phyloP scores from a whole-genome alignment of 2,888 invertebrate species.

The Sarcophaga variegata region DNA sequence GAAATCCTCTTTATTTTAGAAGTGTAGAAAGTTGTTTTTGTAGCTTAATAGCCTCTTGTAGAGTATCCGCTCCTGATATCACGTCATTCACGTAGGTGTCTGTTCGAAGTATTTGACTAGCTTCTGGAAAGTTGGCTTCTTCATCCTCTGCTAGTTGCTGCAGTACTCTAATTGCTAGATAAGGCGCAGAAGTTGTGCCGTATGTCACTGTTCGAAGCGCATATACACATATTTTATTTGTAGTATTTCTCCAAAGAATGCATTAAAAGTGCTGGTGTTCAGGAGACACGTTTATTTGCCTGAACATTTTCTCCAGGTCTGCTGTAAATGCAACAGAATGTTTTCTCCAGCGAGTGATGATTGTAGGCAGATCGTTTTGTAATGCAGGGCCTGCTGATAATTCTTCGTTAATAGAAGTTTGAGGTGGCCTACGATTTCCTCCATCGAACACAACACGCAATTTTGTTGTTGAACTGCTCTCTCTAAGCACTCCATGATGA shows the following conservation, averaged over 20 bases:
- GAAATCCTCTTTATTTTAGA: conserved; percentile 39
- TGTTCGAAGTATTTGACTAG: conserved; percentile 12
- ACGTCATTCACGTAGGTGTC: conserved; percentile 36
- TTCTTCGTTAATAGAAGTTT: conserved; percentile 44
- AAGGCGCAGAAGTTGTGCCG: conserved; percentile 21
- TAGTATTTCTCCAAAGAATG: background rate
- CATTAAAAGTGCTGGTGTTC: background rate
- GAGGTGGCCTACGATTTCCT: conserved; percentile 28
- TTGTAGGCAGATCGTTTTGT: conserved; percentile 39
- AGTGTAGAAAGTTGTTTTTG: background rate
- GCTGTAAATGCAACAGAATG: conserved; percentile 12
- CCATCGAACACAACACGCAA: conserved; percentile 39
- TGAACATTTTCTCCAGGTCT: conserved; percentile 28
- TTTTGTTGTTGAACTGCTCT: conserved; percentile 52
- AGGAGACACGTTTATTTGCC: conserved; percentile 39
- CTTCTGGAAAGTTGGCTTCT: conserved; percentile 1
- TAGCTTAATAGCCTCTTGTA: too few species aligned
- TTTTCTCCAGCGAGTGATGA: conserved; percentile 18
- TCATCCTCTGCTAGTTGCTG: conserved; percentile 46
- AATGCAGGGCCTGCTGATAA: conserved; percentile 39
- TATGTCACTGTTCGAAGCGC: too few species aligned
- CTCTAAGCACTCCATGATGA: conserved; percentile 43
- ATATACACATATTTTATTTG: too few species aligned
- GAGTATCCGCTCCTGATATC: conserved; percentile 35
- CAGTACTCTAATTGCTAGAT: conserved; percentile 38